These are phyloP conservation scores for Drosophila insularis DNA, from an alignment of 1,140 invertebrate species.

Conservation along the genomic window DNA sequence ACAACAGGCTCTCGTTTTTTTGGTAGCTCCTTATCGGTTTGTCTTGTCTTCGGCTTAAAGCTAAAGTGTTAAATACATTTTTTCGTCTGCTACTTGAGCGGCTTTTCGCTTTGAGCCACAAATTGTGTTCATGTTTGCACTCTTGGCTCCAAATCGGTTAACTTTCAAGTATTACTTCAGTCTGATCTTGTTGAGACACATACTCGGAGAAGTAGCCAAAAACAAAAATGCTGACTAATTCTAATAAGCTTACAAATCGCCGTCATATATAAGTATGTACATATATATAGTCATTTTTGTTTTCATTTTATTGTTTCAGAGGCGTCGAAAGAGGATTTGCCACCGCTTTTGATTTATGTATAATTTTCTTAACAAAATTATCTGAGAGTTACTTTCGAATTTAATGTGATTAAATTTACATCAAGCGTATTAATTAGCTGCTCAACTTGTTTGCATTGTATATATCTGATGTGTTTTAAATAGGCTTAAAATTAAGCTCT, in stretches of 20 bases:
- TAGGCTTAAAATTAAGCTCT: too few relatives aligned
- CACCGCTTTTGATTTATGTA: too few relatives aligned
- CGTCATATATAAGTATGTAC: neutral
- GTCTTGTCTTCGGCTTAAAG: slow-evolving; percentile 48
- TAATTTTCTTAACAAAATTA: too few relatives aligned
- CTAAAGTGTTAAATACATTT: slow-evolving; percentile 72
- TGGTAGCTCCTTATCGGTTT: slow-evolving; percentile 74
- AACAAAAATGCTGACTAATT: slow-evolving; percentile 4
- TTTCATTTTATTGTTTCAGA: too few relatives aligned
- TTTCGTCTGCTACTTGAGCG: slow-evolving; percentile 58
- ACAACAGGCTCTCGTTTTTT: slow-evolving; percentile 41
- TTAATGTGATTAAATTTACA: too few relatives aligned
- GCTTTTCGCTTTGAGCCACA: slow-evolving; percentile 67
- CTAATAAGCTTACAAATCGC: slow-evolving; percentile 5
- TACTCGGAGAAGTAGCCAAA: neutral
- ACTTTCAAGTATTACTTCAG: slow-evolving; percentile 61
- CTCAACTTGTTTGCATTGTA: too few relatives aligned
- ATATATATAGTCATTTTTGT: too few relatives aligned
- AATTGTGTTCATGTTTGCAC: slow-evolving; percentile 76
- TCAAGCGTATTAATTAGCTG: too few relatives aligned
- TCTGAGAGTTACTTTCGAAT: too few relatives aligned
- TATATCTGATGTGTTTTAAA: too few relatives aligned
- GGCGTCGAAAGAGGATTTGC: too few relatives aligned
- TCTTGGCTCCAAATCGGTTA: slow-evolving; percentile 57
- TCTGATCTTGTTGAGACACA: slow-evolving; percentile 30